Evolutionary conservation across 2,888 invertebrate species (phyloP), one percentile per base, ranked within the genome.

Genomic region (Drosophila fungiperda): DNA sequence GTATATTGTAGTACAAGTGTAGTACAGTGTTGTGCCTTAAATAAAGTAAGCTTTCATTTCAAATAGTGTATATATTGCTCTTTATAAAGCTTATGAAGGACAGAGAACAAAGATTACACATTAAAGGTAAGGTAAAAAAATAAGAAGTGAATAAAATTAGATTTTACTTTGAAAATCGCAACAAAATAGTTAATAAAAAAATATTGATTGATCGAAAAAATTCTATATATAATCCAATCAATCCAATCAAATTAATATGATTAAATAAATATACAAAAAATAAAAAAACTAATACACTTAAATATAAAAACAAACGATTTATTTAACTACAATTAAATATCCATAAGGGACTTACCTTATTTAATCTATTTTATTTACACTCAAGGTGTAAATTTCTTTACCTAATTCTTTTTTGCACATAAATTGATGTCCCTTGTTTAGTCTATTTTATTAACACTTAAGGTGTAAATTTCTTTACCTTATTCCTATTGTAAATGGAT

Each of bases 401-500:
- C n/a, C 29, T 42, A 36, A 42, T 68, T 29, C 17, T 26, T 15
- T 49, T 26, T 67, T 26, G 26, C 26, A 26, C 26, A 26, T 26
- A 26, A 26, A 26, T 0, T 32, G 8, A 29, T 32, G 3, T 9
- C n/a, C 20, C 1, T 32, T 40, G 6, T 9, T 40, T 20, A 32
- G 6, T 6, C n/a, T 35, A 5, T 45, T 15, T 17, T 23, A 45
- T 33, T 11, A n/a, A 11, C 15, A 32, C 23, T n/a, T 2, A 32
- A 55, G 23, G 35, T 33, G 12, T 12, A 12, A 42, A 12, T 11
- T 38, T 6, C 35, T 32, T 12, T 17, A 45, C 15, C 23, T 42
- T 33, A 42, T 68, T 29, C 15, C 33, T n/a, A 50, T 26, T 67
- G 53, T 49, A 71, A 66, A 75, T 57, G 71, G 36, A 60, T 26